Conservation (phyloP, 2,888 invertebrate species). For the Hymenopus coronatus region DNA sequence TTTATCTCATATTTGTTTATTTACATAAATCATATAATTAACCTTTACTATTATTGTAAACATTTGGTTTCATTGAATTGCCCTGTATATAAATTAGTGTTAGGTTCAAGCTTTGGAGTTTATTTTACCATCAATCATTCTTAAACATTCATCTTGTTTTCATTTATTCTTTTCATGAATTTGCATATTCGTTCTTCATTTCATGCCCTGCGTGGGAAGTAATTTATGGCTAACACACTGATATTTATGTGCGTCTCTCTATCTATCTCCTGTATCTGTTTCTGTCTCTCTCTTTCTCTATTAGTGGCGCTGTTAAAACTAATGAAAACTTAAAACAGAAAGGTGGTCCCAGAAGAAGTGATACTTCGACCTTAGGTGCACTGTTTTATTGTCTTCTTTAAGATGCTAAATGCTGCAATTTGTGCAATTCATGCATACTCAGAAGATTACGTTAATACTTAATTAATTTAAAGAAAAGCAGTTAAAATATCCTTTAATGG, state of each 20-base stretch:
- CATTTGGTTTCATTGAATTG: too few relatives aligned
- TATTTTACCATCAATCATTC: background rate
- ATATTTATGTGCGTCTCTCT: background rate
- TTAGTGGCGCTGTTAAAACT: background rate
- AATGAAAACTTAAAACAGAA: background rate
- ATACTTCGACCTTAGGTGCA: background rate
- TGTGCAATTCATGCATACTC: too few relatives aligned
- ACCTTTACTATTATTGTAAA: too few relatives aligned
- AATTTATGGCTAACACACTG: background rate
- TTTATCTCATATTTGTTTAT: too few relatives aligned
- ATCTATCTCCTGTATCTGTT: background rate
- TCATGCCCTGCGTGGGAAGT: background rate
- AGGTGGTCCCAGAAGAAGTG: background rate
- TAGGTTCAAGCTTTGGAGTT: background rate
- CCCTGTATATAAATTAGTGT: background rate
- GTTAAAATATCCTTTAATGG: too few relatives aligned
- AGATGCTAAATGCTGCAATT: background rate
- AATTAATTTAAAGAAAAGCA: too few relatives aligned
- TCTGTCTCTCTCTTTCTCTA: background rate
- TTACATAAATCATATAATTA: too few relatives aligned
- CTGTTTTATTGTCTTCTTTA: background rate
- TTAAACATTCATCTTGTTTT: background rate
- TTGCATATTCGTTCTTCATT: background rate
- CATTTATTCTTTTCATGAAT: background rate
- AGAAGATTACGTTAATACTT: too few relatives aligned